Evolutionary conservation across 1,140 invertebrate species (phyloP).

Genomic region (Limonius californicus): DNA sequence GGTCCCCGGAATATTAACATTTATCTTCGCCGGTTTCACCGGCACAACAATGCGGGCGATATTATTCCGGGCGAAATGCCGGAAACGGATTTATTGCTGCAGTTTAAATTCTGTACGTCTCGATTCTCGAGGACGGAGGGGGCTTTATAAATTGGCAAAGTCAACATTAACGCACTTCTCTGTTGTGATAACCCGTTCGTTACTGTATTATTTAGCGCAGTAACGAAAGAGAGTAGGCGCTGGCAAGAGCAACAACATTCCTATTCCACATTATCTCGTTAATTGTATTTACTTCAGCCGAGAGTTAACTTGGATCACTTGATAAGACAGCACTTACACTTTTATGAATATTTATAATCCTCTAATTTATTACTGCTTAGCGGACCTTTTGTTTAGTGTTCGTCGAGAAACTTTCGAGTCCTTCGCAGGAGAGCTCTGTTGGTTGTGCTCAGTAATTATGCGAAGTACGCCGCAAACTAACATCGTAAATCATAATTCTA

Average conservation of each 20-base stretch:
- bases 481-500: conserved; percentile 8
- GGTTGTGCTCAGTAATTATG: conserved; percentile 3
- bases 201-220: not conserved
- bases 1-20: too few relatives aligned
- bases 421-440: not conserved
- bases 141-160: not conserved
- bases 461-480: not conserved
- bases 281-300: not conserved
- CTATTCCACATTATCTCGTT: not conserved
- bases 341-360: conserved; percentile 2
- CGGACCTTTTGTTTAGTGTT: conserved; percentile 1
- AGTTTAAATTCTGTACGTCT: not conserved
- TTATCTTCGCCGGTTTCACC: too few relatives aligned
- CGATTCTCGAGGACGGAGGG: not conserved
- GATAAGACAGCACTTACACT: conserved; percentile 1
- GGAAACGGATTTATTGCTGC: not conserved
- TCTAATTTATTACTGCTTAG: not conserved
- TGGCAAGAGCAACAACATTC: not conserved
- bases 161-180: not conserved
- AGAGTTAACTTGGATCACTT: not conserved
- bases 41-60: too few relatives aligned
- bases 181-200: not conserved
- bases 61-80: not conserved
- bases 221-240: not conserved
- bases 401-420: not conserved